phyloP scores from a whole-genome alignment of 2,113 vertebrate species.

The Apteryx owenii region DNA sequence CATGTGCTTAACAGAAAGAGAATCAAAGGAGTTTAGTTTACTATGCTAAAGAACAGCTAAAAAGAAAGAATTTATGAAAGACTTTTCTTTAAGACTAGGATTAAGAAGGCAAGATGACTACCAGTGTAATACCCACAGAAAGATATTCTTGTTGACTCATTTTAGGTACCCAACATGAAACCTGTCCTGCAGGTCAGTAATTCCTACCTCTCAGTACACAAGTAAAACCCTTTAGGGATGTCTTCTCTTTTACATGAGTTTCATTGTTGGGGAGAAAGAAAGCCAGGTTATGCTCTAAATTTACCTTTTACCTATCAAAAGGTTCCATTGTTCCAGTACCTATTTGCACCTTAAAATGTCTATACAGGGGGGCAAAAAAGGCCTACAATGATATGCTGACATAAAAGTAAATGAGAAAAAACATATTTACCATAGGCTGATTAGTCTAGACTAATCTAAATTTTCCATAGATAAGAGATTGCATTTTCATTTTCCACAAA shows the following conservation, averaged over 20 bases:
- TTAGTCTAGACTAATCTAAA: not conserved
- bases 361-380: not conserved
- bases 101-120: not conserved
- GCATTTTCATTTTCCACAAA: not conserved
- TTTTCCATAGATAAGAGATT: not conserved
- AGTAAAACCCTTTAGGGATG: not conserved
- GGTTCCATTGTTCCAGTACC: not conserved
- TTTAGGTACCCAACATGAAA: not conserved
- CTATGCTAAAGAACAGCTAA: not conserved
- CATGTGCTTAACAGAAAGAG: too few relatives aligned
- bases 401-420: not conserved
- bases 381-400: not conserved
- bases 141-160: not conserved
- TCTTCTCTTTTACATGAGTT: not conserved
- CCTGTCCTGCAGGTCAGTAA: not conserved
- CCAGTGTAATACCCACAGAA: not conserved
- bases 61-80: not conserved
- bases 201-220: not conserved
- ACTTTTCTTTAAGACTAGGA: not conserved
- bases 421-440: not conserved
- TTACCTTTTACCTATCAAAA: not conserved
- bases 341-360: not conserved
- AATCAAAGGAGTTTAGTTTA: too few relatives aligned
- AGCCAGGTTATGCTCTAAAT: not conserved
- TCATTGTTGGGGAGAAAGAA: not conserved